These are phyloP conservation scores for Ophioninae sp. DNA, from an alignment of 2,888 invertebrate genomes.

Conservation along the genomic window DNA sequence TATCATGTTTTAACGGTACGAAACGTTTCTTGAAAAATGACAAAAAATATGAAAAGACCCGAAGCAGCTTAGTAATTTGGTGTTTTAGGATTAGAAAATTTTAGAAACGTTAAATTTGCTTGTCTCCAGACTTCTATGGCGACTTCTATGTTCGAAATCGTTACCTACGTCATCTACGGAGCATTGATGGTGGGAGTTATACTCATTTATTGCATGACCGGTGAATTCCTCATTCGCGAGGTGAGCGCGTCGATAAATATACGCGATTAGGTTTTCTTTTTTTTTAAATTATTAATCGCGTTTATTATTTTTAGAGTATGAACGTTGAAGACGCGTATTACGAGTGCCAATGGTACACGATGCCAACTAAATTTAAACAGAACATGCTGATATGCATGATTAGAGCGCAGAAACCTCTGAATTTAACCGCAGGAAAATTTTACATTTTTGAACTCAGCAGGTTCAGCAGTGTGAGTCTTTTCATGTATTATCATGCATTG, in stretches of 20 bases:
- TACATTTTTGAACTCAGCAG: constrained; percentile 42
- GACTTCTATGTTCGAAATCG: too few species aligned
- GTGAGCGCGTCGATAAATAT: too few species aligned
- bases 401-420: constrained; percentile 42
- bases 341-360: not conserved
- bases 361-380: constrained; percentile 35
- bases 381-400: constrained; percentile 56
- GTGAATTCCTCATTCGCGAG: too few species aligned
- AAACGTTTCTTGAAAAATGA: not conserved
- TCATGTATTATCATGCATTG: not conserved
- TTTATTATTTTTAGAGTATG: constrained; percentile 35
- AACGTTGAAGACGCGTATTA: constrained; percentile 51
- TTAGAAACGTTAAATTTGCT: not conserved
- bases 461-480: not conserved
- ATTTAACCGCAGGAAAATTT: constrained; percentile 56
- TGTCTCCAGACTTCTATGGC: too few species aligned
- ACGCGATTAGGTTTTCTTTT: not conserved
- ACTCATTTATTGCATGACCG: too few species aligned
- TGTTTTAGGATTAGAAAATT: not conserved
- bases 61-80: not conserved
- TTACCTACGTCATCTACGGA: too few species aligned
- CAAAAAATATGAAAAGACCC: not conserved
- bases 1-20: constrained; percentile 54
- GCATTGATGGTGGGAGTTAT: too few species aligned
- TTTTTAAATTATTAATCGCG: constrained; percentile 16